Conservation (phyloP, 2,797 vertebrate genomes). For the Novumbra hubbsi region DNA sequence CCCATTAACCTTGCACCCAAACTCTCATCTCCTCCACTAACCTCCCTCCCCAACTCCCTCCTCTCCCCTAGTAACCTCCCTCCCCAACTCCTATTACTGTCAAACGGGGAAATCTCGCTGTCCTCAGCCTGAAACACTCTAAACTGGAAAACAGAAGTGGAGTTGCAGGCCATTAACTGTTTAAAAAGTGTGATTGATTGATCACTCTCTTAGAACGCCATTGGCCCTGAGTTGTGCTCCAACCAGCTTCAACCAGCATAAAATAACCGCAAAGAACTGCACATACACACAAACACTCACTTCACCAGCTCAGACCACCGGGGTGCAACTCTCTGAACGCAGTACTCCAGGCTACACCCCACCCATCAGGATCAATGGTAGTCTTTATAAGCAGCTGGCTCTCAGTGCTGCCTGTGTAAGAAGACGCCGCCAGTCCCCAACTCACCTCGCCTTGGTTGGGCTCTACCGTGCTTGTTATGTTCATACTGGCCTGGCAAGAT, state of each 20-base stretch:
- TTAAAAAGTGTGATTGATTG: slow-evolving; percentile 50
- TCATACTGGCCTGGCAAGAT: slow-evolving; percentile 57
- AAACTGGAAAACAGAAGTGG: background rate
- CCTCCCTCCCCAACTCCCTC: background rate
- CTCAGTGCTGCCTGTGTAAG: slow-evolving; percentile 62
- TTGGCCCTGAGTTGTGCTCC: slow-evolving; percentile 42
- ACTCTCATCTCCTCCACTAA: background rate
- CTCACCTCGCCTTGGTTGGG: slow-evolving; percentile 54
- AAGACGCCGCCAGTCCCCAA: slow-evolving; percentile 63
- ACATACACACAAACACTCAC: slow-evolving; percentile 13
- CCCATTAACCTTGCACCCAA: background rate
- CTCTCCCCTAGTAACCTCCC: background rate
- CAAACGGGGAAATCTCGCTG: slow-evolving; percentile 15
- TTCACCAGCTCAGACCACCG: slow-evolving; percentile 57
- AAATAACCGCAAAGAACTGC: background rate
- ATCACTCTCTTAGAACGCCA: slow-evolving; percentile 47
- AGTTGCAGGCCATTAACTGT: slow-evolving; percentile 38
- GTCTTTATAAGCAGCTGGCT: slow-evolving; percentile 69
- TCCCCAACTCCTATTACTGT: background rate
- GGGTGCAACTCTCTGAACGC: slow-evolving; percentile 55
- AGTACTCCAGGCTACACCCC: slow-evolving; percentile 53
- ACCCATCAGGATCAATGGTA: slow-evolving; percentile 69
- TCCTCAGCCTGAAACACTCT: slow-evolving; percentile 1
- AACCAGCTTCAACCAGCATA: slow-evolving; percentile 2
- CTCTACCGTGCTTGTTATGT: slow-evolving; percentile 25